These are phyloP conservation scores for Liopterus haemorrhoidalis DNA, from an alignment of 2,888 invertebrate genomes.

Conservation along the genomic window DNA sequence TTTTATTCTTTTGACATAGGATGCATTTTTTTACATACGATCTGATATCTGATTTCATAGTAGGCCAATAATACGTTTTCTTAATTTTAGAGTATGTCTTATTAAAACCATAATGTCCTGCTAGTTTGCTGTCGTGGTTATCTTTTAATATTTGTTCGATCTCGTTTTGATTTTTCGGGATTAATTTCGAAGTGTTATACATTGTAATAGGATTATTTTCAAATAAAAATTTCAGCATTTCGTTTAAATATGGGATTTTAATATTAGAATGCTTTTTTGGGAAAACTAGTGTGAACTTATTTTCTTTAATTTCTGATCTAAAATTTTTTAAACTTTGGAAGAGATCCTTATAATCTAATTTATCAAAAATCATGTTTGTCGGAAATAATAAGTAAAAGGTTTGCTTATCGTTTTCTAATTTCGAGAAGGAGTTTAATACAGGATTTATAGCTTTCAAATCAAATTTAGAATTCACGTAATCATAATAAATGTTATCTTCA, in stretches of 20 bases:
- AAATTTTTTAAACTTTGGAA: constrained; percentile 21
- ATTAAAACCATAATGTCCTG: constrained; percentile 27
- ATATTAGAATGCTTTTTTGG: constrained; percentile 19
- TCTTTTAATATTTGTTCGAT: constrained; percentile 7
- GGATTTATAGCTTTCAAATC: constrained; percentile 12
- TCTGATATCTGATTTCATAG: constrained; percentile 30
- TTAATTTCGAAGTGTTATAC: constrained; percentile 10
- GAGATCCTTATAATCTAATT: constrained; percentile 21
- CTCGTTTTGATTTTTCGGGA: neutral
- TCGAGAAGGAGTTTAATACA: constrained; percentile 14
- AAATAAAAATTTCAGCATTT: constrained; percentile 24
- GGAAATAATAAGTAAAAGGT: constrained; percentile 15
- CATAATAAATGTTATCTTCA: constrained; percentile 19
- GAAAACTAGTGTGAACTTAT: constrained; percentile 15
- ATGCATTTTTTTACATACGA: constrained; percentile 30
- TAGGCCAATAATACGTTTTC: constrained; percentile 28
- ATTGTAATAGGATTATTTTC: constrained; percentile 21
- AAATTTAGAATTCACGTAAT: constrained; percentile 17
- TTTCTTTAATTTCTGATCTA: constrained; percentile 8
- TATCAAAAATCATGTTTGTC: constrained; percentile 21
- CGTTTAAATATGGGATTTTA: constrained; percentile 13
- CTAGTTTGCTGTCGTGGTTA: constrained; percentile 13
- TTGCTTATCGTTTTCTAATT: constrained; percentile 20
- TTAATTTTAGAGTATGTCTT: constrained; percentile 26
- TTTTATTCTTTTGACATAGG: constrained; percentile 33